Conservation (phyloP, 2,888 invertebrate species). For the Tuberolachnus salignus region DNA sequence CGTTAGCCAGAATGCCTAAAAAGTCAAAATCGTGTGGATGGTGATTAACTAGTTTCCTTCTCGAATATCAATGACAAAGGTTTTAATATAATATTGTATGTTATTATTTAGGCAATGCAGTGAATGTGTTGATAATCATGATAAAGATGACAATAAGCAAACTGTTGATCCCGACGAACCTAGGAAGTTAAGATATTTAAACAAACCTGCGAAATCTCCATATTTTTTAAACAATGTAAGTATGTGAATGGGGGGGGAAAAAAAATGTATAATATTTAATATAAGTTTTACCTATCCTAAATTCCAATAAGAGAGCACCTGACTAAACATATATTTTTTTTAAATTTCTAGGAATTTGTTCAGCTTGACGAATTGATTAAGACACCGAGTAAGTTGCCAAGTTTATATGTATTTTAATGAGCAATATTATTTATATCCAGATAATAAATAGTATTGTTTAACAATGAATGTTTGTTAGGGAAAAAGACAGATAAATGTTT, state of each 20-base stretch:
- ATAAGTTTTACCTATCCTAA: not conserved
- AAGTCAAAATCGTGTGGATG: constrained; percentile 94
- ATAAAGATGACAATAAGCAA: constrained; percentile 81
- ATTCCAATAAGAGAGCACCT: not conserved
- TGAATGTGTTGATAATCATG: constrained; percentile 85
- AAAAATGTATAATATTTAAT: not conserved
- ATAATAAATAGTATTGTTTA: constrained; percentile 6
- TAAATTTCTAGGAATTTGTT: constrained; percentile 19
- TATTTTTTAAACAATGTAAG: constrained; percentile 37
- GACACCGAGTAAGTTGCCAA: not conserved
- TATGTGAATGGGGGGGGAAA: not conserved
- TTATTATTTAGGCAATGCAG: constrained; percentile 78
- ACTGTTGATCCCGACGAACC: constrained; percentile 82
- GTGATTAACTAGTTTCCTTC: no score
- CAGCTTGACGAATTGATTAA: constrained; percentile 20
- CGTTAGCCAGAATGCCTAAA: constrained; percentile 90
- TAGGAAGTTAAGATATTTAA: constrained; percentile 74
- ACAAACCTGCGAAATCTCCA: constrained; percentile 38
- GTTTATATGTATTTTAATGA: not conserved
- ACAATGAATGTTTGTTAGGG: constrained; percentile 10
- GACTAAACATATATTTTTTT: no score
- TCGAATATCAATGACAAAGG: no score
- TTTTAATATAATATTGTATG: no score
- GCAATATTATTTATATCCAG: no score
- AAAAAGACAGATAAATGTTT: constrained; percentile 59